Base-by-base conservation (phyloP, 2,113 vertebrate species). In the Ceyx melanurus region DNA sequence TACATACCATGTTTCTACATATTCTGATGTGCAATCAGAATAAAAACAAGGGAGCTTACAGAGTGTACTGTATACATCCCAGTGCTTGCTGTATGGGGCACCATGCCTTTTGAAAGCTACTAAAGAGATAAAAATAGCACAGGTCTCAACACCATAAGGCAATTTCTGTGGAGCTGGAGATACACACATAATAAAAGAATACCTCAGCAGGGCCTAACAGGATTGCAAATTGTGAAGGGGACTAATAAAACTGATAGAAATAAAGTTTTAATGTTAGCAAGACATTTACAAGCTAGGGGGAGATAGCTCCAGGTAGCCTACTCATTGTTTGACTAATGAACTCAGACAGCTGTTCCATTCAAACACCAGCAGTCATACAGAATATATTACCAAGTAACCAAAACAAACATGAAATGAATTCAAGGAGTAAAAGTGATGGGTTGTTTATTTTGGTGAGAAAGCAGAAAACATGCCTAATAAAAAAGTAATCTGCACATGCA, bases 321-420 rank as follows among this genome's bases (percentile, higher is more conserved):
- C 20, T 74, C 13, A 2, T 31, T 42, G 43, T 81, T 74, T 72
- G 91, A 88, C 64, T 84, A 75, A 91, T 46, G 43, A 78, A 80
- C 61, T 65, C 62, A 60, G 29, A 92, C 33, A 75, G 83, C 62
- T 78, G 54, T 66, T 95, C 62, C 80, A 28, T 51, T n/a, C 61
- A 83, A 92, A 88, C 67, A 86, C 81, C 65, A 90, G 77, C 71
- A 92, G 83, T 66, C 80, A 73, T 56, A 89, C 48, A 81, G 74
- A 92, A 94, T 64, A 75, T 84, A 93, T 91, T 86, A 83, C 54
- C 45, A 16, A 71, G 68, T 56, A 95, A 89, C 12, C 33, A 54
- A 84, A 87, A 86, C 54, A 78, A 89, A 94, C 10, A 74, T 40
- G 45, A 79, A 89, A 73, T 40, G 0, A 89, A 70, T 82, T 70